Percentiles rank a stretch among this genome's conserved stretches.
Evolutionary conservation across 2,797 vertebrate species (phyloP).

Genomic region (Hipposideros larvatus): DNA sequence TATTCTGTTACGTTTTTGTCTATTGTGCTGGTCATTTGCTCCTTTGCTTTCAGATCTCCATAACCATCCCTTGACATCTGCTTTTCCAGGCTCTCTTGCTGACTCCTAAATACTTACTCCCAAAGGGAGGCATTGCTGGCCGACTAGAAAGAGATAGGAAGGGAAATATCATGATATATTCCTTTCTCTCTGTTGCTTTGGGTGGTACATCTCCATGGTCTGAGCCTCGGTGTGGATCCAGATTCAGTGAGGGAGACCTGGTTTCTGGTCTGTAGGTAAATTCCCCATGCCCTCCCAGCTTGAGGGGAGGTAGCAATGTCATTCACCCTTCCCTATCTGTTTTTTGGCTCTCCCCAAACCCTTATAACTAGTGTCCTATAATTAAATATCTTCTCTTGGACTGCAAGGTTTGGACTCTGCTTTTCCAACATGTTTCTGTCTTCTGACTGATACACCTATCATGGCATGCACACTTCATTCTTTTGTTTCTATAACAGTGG

Average conservation of each 20-base stretch:
- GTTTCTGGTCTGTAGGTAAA: neutral
- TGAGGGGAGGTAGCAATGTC: neutral
- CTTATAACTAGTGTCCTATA: neutral
- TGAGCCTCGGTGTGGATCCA: neutral
- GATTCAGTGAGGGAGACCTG: neutral
- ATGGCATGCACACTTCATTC: neutral
- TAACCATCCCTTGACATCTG: neutral
- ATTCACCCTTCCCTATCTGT: neutral
- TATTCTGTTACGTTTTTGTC: neutral
- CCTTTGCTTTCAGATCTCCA: neutral
- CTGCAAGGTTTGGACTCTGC: neutral
- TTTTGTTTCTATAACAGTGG: neutral
- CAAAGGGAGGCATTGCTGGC: neutral
- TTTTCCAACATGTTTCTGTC: constrained; percentile 11
- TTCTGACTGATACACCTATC: neutral
- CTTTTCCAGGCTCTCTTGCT: neutral
- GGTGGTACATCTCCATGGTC: neutral
- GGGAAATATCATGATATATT: neutral
- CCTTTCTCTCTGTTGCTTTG: neutral
- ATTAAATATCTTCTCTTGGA: neutral
- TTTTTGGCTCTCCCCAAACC: neutral
- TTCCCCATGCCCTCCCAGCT: neutral
- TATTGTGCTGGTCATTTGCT: neutral
- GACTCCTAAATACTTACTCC: neutral
- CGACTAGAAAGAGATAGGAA: neutral